Evolutionary conservation across 2,888 invertebrate genomes (phyloP), one percentile per base, ranked within the genome.

Genomic region (Incurvaria masculella): DNA sequence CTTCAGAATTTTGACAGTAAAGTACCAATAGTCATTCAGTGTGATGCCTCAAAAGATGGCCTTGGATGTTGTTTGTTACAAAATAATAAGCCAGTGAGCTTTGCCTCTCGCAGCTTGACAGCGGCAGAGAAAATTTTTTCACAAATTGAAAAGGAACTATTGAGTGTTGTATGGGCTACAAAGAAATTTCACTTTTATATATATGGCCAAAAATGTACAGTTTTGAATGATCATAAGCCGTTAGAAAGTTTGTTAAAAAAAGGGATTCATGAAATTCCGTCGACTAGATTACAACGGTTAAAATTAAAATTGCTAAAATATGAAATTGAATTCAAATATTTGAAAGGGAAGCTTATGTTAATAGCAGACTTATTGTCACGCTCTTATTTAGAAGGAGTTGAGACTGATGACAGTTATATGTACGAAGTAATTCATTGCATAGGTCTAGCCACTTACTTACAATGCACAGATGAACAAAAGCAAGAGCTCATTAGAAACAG

Each of bases 141-240:
- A 4, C 65, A 69, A 55, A 65, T 69, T 6, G 65, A 69, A 54
- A 67, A 66, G 50, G 63, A 68, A 52, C 48, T 62, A 2, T 52
- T 67, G 42, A 63, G 63, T 21, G 59, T 63, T 11, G 57, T 57
- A 4, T 62, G 60, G 52, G 60, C 62, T 4, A 57, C 56, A 39
- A 52, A 58, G 48, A 62, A 62, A 51, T 66, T 66, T 54, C 60
- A 63, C 54, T 58, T 58, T 38, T 62, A 55, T 53, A 52, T 60
- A 4, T 59, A 56, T 56, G 59, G 60, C 3, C 43, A 53, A 16
- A 46, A 58, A 49, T 50, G 59, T 38, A 53, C 45, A 18, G 52
- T n/a, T n/a, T n/a, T n/a, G n/a, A n/a, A n/a, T n/a, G n/a, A n/a
- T n/a, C n/a, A n/a, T n/a, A n/a, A n/a, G 58, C 62, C 62, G 14